These are phyloP conservation scores for Mesembrinibis cayennensis DNA, from an alignment of 2,113 vertebrate genomes.

Conservation along the genomic window DNA sequence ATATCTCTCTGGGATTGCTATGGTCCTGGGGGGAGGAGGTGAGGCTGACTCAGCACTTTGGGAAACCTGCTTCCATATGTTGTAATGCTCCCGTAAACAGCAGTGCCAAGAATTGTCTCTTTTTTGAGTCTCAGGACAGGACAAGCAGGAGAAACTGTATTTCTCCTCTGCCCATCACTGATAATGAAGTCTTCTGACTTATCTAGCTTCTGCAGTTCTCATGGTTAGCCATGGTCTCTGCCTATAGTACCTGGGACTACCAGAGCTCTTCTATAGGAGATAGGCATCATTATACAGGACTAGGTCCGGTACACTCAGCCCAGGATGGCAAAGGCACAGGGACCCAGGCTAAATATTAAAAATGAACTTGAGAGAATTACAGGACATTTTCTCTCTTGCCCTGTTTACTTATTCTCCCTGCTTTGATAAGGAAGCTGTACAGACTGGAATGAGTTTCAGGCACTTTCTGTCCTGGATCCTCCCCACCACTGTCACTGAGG, in stretches of 20 bases:
- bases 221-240: background rate
- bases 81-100: background rate
- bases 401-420: background rate
- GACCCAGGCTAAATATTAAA: background rate
- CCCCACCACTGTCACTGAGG: background rate
- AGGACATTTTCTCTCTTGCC: background rate
- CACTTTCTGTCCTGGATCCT: background rate
- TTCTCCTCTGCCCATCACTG: background rate
- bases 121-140: constrained; percentile 21
- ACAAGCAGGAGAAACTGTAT: background rate
- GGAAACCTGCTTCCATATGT: background rate
- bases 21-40: background rate
- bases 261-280: background rate
- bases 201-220: background rate
- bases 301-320: background rate
- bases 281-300: background rate
- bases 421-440: background rate
- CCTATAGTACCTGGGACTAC: background rate
- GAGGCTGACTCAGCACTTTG: constrained; percentile 10
- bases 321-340: background rate
- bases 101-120: background rate
- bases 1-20: background rate
- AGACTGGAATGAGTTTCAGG: background rate
- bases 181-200: background rate
- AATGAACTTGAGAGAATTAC: background rate